Evolutionary conservation across 2,797 vertebrate species (phyloP), one percentile per base, ranked within the genome.

Genomic region (Varecia variegata): DNA sequence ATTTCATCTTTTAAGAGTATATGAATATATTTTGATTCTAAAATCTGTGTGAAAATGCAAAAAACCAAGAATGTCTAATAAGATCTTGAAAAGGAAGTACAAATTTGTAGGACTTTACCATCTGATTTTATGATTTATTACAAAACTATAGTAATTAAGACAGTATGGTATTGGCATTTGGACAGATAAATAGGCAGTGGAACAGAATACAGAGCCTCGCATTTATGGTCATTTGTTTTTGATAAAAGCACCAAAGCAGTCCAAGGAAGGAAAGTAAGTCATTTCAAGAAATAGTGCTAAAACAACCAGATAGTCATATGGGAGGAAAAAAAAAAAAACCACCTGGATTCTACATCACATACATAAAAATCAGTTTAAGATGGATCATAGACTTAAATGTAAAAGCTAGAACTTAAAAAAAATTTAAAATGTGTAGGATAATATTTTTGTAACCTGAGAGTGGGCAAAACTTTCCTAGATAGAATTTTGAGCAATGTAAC

Each of bases 111-210:
- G 47, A 80, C 32, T 87, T 83, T 9, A 7, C 23, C 54, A 25
- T 60, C 23, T 82, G 71, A 45, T 92, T 84, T 96, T 77, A 43
- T 96, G 38, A 88, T 32, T 94, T 94, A 82, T 27, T 79, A 23
- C 60, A 87, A 92, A 74, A 25, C 20, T 80, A 23, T 27, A 56
- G 25, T 68, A 47, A 73, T 88, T 38, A 88, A 89, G 68, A 38
- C 38, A 47, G 25, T 87, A 25, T 56, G 20, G 12, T 56, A 47
- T 6, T 89, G 45, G 30, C 43, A 88, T 52, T 52, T 9, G 50
- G 56, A 81, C 18, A 56, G 71, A 58, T 40, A 84, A 25, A 45
- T 6, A 91, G 12, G 27, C 60, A 79, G 14, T 77, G 40, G 45
- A 67, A 43, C 50, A 67, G 70, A 95, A 90, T 10, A 70, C 7